Percentiles rank a stretch among this genome's conserved stretches.
Conservation (phyloP, 2,113 vertebrate genomes). For the Polypterus bichir region DNA sequence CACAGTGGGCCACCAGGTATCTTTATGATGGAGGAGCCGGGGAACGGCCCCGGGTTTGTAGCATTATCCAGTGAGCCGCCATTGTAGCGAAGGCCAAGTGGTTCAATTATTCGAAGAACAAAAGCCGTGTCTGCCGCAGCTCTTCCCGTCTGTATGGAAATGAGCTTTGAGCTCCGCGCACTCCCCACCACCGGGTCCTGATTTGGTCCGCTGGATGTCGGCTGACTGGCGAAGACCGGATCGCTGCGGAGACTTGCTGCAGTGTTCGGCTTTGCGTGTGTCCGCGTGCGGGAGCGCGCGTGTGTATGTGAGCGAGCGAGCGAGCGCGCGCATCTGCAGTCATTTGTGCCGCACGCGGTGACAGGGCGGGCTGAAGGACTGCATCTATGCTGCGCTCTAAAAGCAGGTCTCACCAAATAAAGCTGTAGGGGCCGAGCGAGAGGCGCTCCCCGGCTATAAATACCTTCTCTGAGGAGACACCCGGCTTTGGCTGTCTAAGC, state of each 20-base stretch:
- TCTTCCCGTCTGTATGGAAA: no score
- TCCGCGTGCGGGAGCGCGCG: conserved; percentile 13
- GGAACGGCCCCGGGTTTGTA: no score
- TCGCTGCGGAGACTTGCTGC: conserved; percentile 36
- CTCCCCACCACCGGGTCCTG: conserved; percentile 35
- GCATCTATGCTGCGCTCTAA: conserved; percentile 17
- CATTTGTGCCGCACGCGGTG: conserved; percentile 20
- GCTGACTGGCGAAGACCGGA: conserved; percentile 19
- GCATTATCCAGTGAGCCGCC: no score
- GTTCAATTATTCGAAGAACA: no score
- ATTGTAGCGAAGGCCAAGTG: no score
- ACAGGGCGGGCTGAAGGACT: conserved; percentile 13
- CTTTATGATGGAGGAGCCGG: no score
- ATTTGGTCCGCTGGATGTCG: conserved; percentile 19
- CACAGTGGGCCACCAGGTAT: no score
- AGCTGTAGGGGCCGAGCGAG: conserved; percentile 51
- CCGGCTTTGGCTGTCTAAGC: conserved; percentile 59
- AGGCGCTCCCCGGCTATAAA: conserved; percentile 55
- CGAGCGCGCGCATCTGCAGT: conserved; percentile 21
- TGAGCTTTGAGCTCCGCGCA: no score
- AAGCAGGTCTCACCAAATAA: conserved; percentile 62
- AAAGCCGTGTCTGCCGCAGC: no score
- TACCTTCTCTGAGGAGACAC: conserved; percentile 40
- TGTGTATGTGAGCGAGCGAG: conserved; percentile 23
- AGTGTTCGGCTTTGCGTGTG: conserved; percentile 19